phyloP scores from a whole-genome alignment of 2,888 invertebrate genomes.

The Ophion obscuratus region DNA sequence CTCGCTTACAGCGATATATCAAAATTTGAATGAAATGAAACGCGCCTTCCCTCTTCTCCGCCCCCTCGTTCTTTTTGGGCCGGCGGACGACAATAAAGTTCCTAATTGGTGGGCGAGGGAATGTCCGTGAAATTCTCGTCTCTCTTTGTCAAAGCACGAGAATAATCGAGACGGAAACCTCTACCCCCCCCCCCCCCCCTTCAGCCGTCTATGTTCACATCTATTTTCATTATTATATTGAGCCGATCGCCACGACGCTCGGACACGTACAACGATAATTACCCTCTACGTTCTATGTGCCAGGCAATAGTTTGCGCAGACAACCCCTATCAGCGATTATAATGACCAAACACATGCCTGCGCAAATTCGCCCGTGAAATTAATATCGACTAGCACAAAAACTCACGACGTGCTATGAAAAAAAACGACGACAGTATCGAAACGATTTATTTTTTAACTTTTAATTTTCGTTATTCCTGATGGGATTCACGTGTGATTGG shows the following conservation, averaged over 20 bases:
- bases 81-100: slow-evolving; percentile 76
- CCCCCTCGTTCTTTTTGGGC: background rate
- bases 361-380: slow-evolving; percentile 8
- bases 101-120: slow-evolving; percentile 78
- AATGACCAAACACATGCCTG: background rate
- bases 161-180: slow-evolving; percentile 53
- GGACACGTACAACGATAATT: slow-evolving; percentile 73
- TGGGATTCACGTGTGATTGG: no score
- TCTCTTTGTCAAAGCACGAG: slow-evolving; percentile 53
- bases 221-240: slow-evolving; percentile 67
- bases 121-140: slow-evolving; percentile 42
- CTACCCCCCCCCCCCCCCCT: slow-evolving; percentile 50
- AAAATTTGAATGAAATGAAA: slow-evolving; percentile 74
- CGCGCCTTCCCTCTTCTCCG: slow-evolving; percentile 49
- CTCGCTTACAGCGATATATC: slow-evolving; percentile 72
- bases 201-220: background rate
- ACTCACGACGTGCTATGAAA: background rate
- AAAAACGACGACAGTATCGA: background rate
- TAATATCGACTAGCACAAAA: background rate
- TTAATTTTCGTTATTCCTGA: no score
- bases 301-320: background rate
- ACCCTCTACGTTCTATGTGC: slow-evolving; percentile 34
- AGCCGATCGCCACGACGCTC: slow-evolving; percentile 69
- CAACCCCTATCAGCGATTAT: background rate
- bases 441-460: background rate